These are phyloP conservation scores for Zaprionus capensis DNA, from an alignment of 1,140 invertebrate genomes.

Conservation along the genomic window DNA sequence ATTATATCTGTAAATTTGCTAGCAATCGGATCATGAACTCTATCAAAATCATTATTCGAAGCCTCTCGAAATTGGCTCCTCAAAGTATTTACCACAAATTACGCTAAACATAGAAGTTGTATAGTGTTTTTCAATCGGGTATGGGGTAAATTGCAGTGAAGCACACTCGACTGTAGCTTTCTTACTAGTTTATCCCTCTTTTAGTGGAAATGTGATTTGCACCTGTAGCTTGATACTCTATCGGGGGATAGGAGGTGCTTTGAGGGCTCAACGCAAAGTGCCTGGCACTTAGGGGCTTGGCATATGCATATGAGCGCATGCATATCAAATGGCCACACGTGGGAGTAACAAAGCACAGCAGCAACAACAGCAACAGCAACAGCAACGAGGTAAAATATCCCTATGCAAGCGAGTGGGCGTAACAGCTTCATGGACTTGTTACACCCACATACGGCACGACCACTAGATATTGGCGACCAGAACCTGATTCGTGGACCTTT, in stretches of 20 bases:
- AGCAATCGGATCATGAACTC: no score
- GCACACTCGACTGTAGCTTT: not conserved
- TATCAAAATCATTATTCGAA: no score
- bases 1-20: no score
- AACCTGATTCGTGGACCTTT: slow-evolving; percentile 58
- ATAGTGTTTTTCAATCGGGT: no score
- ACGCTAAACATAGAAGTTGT: no score
- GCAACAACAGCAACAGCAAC: not conserved
- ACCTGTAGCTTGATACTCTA: slow-evolving; percentile 30
- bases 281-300: slow-evolving; percentile 62
- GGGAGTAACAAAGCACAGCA: slow-evolving; percentile 16
- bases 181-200: not conserved
- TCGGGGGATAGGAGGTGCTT: not conserved
- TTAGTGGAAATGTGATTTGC: slow-evolving; percentile 3
- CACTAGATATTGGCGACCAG: slow-evolving; percentile 41
- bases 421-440: not conserved
- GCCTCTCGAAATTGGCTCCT: no score
- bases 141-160: no score
- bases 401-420: not conserved
- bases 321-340: slow-evolving; percentile 17
- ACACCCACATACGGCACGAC: not conserved
- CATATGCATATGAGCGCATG: slow-evolving; percentile 38
- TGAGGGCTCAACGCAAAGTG: slow-evolving; percentile 57
- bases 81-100: no score
- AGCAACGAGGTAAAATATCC: not conserved